Conservation (phyloP, 2,113 vertebrate genomes). For the Chlamydotis undulata region DNA sequence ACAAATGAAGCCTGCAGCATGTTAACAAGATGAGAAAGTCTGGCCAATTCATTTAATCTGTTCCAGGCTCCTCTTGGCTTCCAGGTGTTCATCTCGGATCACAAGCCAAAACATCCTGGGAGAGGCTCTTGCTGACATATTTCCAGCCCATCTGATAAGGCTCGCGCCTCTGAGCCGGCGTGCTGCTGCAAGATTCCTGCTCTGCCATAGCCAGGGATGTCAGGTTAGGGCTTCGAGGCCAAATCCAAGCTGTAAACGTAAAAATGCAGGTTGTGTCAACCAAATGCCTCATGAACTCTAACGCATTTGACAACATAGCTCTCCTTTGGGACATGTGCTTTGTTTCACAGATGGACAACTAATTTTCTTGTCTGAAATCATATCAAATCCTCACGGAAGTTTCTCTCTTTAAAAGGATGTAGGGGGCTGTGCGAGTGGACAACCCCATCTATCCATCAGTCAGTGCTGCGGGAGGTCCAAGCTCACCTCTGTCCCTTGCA, state of each 20-base stretch:
- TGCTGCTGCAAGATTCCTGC: not conserved
- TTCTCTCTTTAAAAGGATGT: not conserved
- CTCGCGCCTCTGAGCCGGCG: not conserved
- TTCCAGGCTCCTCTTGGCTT: conserved; percentile 46
- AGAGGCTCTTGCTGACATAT: conserved; percentile 15
- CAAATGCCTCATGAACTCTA: not conserved
- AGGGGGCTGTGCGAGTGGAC: not conserved
- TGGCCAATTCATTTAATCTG: conserved; percentile 45
- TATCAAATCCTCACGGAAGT: not conserved
- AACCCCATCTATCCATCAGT: not conserved
- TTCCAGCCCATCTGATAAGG: conserved; percentile 62
- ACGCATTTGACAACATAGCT: not conserved
- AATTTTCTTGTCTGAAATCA: not conserved
- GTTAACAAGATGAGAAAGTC: conserved; percentile 51
- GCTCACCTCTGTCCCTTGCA: not conserved
- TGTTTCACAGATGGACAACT: not conserved
- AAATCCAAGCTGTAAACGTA: not conserved
- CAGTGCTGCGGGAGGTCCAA: not conserved
- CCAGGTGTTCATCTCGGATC: conserved; percentile 38
- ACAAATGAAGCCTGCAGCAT: conserved; percentile 37
- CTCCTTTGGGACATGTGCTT: not conserved
- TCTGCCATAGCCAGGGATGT: not conserved
- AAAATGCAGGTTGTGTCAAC: not conserved
- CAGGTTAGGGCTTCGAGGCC: not conserved
- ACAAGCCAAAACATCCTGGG: conserved; percentile 50